phyloP scores from a whole-genome alignment of 2,797 vertebrate species.

The Lagorchestes hirsutus region DNA sequence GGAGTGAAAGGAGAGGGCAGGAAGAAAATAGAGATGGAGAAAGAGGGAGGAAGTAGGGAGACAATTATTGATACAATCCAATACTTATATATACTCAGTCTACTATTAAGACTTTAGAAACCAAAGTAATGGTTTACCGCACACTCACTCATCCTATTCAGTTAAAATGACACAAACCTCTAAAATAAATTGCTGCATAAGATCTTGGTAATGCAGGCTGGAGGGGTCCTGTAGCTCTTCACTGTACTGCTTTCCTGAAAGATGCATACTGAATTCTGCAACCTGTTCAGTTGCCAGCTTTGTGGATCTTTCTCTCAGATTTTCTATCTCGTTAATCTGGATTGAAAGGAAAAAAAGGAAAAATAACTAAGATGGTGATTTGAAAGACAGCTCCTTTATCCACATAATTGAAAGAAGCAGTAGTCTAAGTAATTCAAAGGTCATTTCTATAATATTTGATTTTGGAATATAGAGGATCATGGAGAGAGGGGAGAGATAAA shows the following conservation, averaged over 20 bases:
- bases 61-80: not conserved
- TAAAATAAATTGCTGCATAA: conserved; percentile 89
- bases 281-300: conserved; percentile 87
- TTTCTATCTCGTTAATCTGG: conserved; percentile 91
- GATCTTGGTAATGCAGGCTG: conserved; percentile 84
- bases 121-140: not conserved
- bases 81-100: not conserved
- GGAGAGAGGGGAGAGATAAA: not conserved
- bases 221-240: conserved; percentile 87
- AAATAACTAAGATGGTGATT: not conserved
- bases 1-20: not conserved
- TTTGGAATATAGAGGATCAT: conserved; percentile 29
- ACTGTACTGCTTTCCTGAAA: conserved; percentile 88
- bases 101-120: not conserved
- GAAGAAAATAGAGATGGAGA: not conserved
- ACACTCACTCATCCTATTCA: not conserved
- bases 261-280: conserved; percentile 91
- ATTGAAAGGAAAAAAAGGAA: conserved; percentile 52
- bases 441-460: conserved; percentile 25
- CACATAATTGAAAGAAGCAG: not conserved
- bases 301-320: conserved; percentile 80
- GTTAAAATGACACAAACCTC: conserved; percentile 86
- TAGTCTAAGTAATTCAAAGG: not conserved
- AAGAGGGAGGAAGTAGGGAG: not conserved
- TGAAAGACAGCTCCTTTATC: not conserved